Base-by-base conservation (phyloP, 1,140 invertebrate genomes). In the Trialeurodes vaporariorum region DNA sequence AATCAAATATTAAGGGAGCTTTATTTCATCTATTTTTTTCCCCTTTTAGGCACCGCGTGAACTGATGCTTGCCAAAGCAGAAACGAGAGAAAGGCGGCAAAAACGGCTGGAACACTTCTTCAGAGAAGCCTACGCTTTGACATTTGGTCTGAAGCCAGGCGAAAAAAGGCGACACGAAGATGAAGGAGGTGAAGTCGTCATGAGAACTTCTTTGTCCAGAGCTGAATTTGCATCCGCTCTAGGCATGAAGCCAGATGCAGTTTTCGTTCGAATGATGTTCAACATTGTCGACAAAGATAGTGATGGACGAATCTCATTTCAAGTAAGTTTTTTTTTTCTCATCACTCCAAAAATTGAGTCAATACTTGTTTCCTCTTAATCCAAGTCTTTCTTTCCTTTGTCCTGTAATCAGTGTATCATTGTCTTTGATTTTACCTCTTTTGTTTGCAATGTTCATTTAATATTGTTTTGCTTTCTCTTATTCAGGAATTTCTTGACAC, bases 211-310 rank as follows among this genome's bases (percentile, higher is more conserved):
- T 1, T 78, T 98, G 61, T 95, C 93, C 0, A 94, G 96, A 79
- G 86, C 89, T 49, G 97, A 99, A 80, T 98, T 99, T 80, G 97
- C 97, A 0, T 93, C 91, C 67, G 96, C 97, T 0, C 80, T 99
- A 2, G 96, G 96, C 23, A 98, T 99, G 93, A 93, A 93, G 78
- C 81, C 90, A 0, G 92, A 96, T 75, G 96, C 94, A 25, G 88
- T 98, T 17, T 99, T 99, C 79, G 96, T 99, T 0, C 91, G 95
- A 71, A 94, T 98, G 80, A 98, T 99, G 96, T 99, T 99, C 76
- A 96, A 96, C 72, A 94, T 98, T 71, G 94, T 98, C 0, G 95
- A 98, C 77, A 96, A 96, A 74, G 94, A 98, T 77, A 85, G 93
- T 61, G 94, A 97, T 78, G 94, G 95, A 0, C 83, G 93, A 72